These are phyloP conservation scores for Pedionomus torquatus DNA, from an alignment of 2,113 vertebrate genomes.

Conservation along the genomic window DNA sequence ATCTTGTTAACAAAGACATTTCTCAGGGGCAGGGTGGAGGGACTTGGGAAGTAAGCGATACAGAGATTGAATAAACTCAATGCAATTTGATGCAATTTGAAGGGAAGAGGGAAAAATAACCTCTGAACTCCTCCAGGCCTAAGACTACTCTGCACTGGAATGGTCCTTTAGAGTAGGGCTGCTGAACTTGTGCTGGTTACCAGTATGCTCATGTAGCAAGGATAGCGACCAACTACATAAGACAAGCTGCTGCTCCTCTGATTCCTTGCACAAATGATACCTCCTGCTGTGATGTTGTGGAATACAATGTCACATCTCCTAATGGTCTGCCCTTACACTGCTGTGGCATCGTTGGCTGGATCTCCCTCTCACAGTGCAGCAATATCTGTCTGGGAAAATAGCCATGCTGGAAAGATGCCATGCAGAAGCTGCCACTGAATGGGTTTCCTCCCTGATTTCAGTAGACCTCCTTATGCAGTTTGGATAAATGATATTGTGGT, in stretches of 20 bases:
- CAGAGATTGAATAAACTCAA: background rate
- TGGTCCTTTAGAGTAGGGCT: background rate
- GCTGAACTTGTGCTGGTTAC: background rate
- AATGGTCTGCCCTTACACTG: background rate
- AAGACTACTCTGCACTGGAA: background rate
- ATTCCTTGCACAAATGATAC: background rate
- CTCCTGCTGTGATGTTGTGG: background rate
- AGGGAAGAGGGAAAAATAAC: background rate
- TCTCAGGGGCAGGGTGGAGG: background rate
- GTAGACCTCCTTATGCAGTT: background rate
- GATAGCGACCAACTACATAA: fast-evolving
- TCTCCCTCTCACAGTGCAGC: background rate
- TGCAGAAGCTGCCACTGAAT: background rate
- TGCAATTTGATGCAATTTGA: too few species aligned
- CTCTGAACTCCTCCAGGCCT: background rate
- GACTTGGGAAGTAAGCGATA: background rate
- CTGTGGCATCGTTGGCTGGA: background rate
- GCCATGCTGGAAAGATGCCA: background rate
- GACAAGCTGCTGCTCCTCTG: background rate
- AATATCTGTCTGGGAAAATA: background rate
- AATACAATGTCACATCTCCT: background rate
- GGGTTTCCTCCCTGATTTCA: background rate
- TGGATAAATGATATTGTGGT: background rate
- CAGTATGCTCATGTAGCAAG: background rate
- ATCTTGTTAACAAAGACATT: background rate